Percentiles rank a stretch among this genome's conserved stretches.
phyloP scores from a whole-genome alignment of 2,888 invertebrate genomes.

The Sesia bembeciformis region DNA sequence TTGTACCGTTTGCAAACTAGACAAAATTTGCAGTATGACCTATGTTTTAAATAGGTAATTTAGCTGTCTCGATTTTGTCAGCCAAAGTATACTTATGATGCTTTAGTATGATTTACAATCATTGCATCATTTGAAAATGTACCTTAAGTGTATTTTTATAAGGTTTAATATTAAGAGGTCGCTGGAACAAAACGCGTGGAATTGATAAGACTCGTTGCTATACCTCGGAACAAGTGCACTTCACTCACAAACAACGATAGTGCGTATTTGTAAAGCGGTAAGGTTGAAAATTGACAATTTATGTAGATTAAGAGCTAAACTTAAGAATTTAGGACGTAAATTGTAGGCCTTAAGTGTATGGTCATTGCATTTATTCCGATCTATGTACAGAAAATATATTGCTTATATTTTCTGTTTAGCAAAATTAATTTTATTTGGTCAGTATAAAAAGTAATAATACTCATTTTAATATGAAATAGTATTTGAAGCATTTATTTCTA shows the following conservation, averaged over 20 bases:
- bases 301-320: background rate
- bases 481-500: too few species aligned
- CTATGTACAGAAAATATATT: background rate
- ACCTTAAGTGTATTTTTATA: background rate
- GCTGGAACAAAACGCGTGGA: constrained; percentile 4
- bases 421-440: too few species aligned
- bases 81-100: background rate
- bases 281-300: constrained; percentile 11
- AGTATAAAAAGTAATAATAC: too few species aligned
- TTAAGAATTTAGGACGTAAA: background rate
- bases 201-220: constrained; percentile 14
- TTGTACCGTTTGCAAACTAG: too few species aligned
- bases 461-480: too few species aligned
- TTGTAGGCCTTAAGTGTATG: background rate
- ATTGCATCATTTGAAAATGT: background rate
- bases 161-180: background rate
- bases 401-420: too few species aligned
- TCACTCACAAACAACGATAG: constrained; percentile 28
- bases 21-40: too few species aligned
- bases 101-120: background rate
- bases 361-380: background rate
- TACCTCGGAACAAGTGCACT: constrained; percentile 30
- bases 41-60: background rate
- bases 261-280: constrained; percentile 15
- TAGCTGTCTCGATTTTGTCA: background rate